These are phyloP conservation scores for Andrena marginata DNA, from an alignment of 2,888 invertebrate genomes.

Conservation along the genomic window DNA sequence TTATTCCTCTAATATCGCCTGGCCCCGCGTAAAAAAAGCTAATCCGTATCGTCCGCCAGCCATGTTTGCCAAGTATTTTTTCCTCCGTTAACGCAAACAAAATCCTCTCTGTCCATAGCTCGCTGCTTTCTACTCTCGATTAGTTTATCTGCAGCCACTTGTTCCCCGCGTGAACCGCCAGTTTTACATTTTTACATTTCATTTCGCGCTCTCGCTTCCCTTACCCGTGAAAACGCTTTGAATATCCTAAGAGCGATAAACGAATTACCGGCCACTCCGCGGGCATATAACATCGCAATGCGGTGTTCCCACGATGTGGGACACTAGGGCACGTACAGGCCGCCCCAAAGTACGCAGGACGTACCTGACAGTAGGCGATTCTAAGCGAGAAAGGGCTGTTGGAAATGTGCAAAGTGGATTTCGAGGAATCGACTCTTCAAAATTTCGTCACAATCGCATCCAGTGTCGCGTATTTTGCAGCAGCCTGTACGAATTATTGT, in stretches of 20 bases:
- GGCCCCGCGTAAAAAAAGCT: background rate
- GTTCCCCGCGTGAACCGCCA: too few species aligned
- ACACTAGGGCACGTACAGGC: slow-evolving; percentile 1
- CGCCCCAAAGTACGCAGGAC: slow-evolving; percentile 1
- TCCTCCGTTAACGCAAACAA: background rate
- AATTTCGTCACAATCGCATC: background rate
- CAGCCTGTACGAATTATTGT: background rate
- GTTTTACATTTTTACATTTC: too few species aligned
- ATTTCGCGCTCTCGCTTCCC: background rate
- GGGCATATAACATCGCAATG: background rate
- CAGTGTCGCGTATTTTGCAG: background rate
- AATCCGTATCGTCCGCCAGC: background rate
- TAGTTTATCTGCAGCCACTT: too few species aligned
- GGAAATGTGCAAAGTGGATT: background rate
- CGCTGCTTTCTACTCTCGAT: too few species aligned
- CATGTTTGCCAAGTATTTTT: background rate
- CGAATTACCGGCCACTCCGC: background rate
- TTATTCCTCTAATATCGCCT: background rate
- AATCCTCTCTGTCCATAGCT: background rate
- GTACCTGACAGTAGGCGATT: too few species aligned
- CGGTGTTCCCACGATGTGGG: slow-evolving; percentile 17
- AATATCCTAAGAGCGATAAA: slow-evolving; percentile 5
- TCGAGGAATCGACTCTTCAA: too few species aligned
- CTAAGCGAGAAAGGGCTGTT: background rate
- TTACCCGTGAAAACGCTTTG: background rate